Base-by-base conservation (phyloP, 2,113 vertebrate species). In the Procavia capensis region DNA sequence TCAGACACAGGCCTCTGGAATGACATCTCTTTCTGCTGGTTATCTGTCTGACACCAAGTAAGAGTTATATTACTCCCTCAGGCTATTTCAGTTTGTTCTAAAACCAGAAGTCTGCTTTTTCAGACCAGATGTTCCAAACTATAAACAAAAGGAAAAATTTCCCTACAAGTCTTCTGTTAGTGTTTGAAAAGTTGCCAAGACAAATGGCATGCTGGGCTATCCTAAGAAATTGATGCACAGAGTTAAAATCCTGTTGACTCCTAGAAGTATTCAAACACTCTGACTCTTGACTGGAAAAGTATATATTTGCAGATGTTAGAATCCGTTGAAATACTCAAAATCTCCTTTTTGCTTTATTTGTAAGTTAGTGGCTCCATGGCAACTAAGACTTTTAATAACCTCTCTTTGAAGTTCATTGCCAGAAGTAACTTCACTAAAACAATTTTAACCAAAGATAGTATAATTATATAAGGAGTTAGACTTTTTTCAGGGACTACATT, bases 121-220 rank as follows among this genome's bases (percentile, higher is more conserved):
- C 36, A 88, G 43, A 82, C 36, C 64, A 90, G 54, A 91, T 85
- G 20, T 92, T 95, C 43, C 39, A 76, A 91, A 86, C 66, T 95
- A 31, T 88, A 93, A 34, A 91, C 86, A 94, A 90, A 92, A 97
- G 80, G 61, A 94, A 91, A 87, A 22, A 34, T 85, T 92, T 88
- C 43, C 63, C 75, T 95, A 43, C 34, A 85, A 85, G 47, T 95
- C 76, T 88, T 88, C 80, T 68, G 47, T 85, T 91, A 87, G 72
- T 63, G 94, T 96, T 92, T 96, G 54, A 95, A 96, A 95, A 94
- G 78, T 90, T 93, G 43, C 43, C 96, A 96, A 93, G 83, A 96
- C 88, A 91, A 93, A 94, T 19, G 91, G 63, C 66, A 80, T 84
- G 86, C 76, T 64, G 43, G 75, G 11, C 79, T 89, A 66, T 75